Evolutionary conservation across 2,888 invertebrate species (phyloP).

Genomic region (Diplolepis rosae): DNA sequence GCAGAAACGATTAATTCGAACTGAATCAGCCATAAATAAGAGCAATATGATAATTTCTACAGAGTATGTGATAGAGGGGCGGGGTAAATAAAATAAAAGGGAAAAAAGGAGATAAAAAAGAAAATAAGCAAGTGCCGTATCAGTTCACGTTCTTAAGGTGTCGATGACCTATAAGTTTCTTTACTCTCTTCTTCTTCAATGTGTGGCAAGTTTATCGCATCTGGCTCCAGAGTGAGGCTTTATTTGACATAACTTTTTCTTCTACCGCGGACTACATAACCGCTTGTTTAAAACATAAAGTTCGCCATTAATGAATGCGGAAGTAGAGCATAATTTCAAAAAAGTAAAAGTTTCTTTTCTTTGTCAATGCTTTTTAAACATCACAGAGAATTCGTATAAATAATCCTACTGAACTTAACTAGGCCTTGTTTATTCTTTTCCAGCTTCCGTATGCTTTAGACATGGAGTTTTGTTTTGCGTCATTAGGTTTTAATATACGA

Average conservation of each 20-base stretch:
- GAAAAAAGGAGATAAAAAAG: slow-evolving; percentile 43
- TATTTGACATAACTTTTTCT: slow-evolving; percentile 34
- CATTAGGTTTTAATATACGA: neutral
- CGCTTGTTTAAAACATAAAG: slow-evolving; percentile 1
- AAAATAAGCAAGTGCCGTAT: slow-evolving; percentile 56
- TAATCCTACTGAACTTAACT: neutral
- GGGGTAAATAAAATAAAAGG: slow-evolving; percentile 27
- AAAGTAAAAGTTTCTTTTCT: slow-evolving; percentile 17
- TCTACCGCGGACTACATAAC: slow-evolving; percentile 9
- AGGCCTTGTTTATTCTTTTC: neutral
- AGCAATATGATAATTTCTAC: neutral
- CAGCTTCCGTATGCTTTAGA: slow-evolving; percentile 1
- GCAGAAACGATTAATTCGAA: neutral
- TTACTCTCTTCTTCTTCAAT: slow-evolving; percentile 24
- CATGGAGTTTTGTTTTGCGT: neutral
- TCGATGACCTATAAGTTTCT: slow-evolving; percentile 62
- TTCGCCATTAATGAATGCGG: neutral
- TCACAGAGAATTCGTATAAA: neutral
- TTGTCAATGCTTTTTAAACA: neutral
- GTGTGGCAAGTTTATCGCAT: slow-evolving; percentile 39
- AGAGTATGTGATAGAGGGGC: neutral
- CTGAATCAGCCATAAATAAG: neutral
- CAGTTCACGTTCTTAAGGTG: slow-evolving; percentile 65
- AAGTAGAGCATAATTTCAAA: slow-evolving; percentile 2
- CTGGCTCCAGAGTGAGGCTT: slow-evolving; percentile 40